phyloP scores from a whole-genome alignment of 2,888 invertebrate genomes.

The Palloptera scutellata region DNA sequence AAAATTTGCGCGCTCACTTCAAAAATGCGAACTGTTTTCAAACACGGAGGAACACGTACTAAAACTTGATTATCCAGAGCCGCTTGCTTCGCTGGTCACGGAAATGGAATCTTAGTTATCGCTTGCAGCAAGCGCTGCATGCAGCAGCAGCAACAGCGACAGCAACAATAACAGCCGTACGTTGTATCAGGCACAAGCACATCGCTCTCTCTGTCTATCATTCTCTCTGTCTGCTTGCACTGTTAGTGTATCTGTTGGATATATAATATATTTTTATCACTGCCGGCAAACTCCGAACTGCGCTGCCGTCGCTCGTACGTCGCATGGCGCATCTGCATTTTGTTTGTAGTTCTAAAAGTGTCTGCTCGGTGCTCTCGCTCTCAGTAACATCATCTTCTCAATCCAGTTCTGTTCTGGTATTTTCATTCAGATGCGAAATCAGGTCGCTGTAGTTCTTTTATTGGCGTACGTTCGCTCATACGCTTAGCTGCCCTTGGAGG shows the following conservation, averaged over 20 bases:
- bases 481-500: slow-evolving; percentile 35
- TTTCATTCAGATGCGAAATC: slow-evolving; percentile 7
- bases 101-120: slow-evolving; percentile 2
- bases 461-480: slow-evolving; percentile 1
- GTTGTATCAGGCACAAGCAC: slow-evolving; percentile 37
- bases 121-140: not conserved
- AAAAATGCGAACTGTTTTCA: slow-evolving; percentile 60
- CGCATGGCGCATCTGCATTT: slow-evolving; percentile 31
- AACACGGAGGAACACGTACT: slow-evolving; percentile 64
- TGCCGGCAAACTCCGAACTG: not conserved
- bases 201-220: slow-evolving; percentile 28
- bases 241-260: slow-evolving; percentile 29
- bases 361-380: not conserved
- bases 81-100: slow-evolving; percentile 19
- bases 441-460: slow-evolving; percentile 6
- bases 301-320: not conserved
- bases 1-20: slow-evolving; percentile 42
- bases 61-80: slow-evolving; percentile 55
- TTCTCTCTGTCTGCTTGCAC: slow-evolving; percentile 17
- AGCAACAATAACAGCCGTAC: slow-evolving; percentile 35
- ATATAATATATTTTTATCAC: slow-evolving; percentile 25
- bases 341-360: not conserved
- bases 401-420: slow-evolving; percentile 1
- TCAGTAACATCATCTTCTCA: not conserved
- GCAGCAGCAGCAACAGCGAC: not conserved